phyloP scores from a whole-genome alignment of 1,140 invertebrate genomes.

The Leptestheria dahalacensis region DNA sequence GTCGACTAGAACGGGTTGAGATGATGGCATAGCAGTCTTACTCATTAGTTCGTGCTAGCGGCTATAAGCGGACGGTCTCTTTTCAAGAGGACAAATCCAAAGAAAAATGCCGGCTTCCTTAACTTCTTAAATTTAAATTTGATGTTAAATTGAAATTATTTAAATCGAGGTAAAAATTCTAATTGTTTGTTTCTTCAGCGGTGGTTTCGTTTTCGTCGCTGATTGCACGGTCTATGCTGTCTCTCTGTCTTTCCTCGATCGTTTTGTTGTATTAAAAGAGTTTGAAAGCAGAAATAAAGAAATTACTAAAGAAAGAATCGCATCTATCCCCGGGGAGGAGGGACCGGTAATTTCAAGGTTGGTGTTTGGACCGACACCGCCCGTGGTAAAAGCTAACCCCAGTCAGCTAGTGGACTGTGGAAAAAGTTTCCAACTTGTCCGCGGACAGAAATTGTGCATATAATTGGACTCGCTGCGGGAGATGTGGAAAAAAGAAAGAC shows the following conservation, averaged over 20 bases:
- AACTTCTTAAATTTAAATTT: no score
- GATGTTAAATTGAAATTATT: no score
- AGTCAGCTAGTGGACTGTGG: no score
- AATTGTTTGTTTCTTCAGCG: no score
- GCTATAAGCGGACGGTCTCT: no score
- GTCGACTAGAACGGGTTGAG: no score
- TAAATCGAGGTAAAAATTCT: no score
- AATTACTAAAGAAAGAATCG: background rate
- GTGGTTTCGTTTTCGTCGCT: no score
- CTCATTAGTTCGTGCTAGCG: background rate
- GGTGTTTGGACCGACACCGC: background rate
- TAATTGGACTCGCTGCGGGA: background rate
- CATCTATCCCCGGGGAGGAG: background rate
- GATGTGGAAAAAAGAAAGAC: background rate
- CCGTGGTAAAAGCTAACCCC: background rate
- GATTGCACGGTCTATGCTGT: background rate
- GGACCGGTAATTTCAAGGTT: background rate
- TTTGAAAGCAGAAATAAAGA: background rate
- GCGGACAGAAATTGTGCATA: background rate
- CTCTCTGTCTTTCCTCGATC: background rate
- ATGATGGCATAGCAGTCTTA: no score
- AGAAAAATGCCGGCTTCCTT: no score
- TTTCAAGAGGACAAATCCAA: no score
- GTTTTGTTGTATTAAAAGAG: background rate
- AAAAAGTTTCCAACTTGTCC: background rate